phyloP scores from a whole-genome alignment of 2,888 invertebrate species.

The Agriopis marginaria region DNA sequence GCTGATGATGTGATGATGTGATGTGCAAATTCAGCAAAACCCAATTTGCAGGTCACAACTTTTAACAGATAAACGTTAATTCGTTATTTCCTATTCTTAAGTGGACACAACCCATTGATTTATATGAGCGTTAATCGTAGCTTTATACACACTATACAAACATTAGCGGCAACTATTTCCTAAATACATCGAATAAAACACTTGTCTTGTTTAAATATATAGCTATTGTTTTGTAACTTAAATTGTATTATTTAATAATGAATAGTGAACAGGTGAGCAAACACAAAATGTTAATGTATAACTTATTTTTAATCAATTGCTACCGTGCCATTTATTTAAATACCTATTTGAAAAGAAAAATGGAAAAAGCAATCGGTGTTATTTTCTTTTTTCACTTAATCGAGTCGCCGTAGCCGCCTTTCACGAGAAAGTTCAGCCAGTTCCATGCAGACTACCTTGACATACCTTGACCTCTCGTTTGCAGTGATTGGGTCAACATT shows the following conservation, averaged over 20 bases:
- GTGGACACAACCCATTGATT: no score
- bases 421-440: slow-evolving; percentile 1
- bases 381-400: background rate
- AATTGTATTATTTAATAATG: background rate
- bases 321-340: background rate
- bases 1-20: no score
- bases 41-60: no score
- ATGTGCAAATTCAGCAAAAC: no score
- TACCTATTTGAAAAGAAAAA: background rate
- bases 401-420: background rate
- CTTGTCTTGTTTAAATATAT: background rate
- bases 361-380: background rate
- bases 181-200: background rate
- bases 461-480: background rate
- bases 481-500: background rate
- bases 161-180: no score
- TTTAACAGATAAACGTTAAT: no score
- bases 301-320: background rate
- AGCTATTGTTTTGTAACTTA: background rate
- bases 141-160: no score
- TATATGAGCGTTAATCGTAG: no score
- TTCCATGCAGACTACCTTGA: background rate
- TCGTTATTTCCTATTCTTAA: no score
- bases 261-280: slow-evolving; percentile 2
- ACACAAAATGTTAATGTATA: background rate